Conservation (phyloP, 2,888 invertebrate species). For the Halictus ligatus region DNA sequence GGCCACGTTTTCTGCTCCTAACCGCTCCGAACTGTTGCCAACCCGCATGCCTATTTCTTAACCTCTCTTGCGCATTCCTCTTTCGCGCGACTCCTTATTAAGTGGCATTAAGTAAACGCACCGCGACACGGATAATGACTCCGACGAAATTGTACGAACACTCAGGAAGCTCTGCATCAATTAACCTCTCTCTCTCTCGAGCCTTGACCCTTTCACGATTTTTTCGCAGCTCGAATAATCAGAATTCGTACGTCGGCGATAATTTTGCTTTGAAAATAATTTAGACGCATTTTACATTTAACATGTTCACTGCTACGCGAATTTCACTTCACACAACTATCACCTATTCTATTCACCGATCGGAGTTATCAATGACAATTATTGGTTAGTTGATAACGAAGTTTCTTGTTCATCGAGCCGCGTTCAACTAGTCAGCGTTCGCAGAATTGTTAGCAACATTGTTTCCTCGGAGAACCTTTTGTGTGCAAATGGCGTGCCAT, state of each 20-base stretch:
- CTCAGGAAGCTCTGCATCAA: neutral
- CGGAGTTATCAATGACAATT: too few species aligned
- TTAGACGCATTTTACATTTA: neutral
- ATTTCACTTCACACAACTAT: too few species aligned
- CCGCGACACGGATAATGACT: neutral
- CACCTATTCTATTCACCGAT: too few species aligned
- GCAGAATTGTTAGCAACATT: neutral
- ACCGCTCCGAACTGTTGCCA: neutral
- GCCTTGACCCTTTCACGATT: neutral
- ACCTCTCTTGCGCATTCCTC: neutral
- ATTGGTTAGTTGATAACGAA: too few species aligned
- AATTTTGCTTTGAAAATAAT: neutral
- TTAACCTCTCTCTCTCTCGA: neutral
- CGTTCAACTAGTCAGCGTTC: neutral
- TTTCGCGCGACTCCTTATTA: conserved; percentile 6
- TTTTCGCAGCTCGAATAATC: neutral
- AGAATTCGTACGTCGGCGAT: neutral
- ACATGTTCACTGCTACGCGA: too few species aligned
- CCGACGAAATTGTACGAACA: neutral
- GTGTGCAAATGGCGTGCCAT: neutral
- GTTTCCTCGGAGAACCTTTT: neutral
- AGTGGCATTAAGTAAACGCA: neutral
- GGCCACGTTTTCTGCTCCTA: neutral
- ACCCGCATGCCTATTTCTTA: conserved; percentile 1
- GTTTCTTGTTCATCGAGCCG: neutral